phyloP scores from a whole-genome alignment of 1,140 invertebrate species.

The Habropoda laboriosa region DNA sequence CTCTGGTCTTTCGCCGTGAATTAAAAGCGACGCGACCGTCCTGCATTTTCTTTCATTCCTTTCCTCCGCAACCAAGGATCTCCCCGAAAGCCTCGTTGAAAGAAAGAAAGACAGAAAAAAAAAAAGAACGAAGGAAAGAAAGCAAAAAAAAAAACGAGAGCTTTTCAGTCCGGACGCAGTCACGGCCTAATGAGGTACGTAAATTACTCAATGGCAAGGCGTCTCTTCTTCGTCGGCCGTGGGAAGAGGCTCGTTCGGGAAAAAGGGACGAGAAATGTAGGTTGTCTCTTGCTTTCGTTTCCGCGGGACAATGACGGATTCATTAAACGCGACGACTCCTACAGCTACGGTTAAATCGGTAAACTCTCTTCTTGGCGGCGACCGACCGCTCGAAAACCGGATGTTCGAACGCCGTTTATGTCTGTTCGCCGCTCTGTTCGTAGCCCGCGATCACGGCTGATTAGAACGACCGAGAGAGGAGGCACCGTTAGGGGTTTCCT shows the following conservation, averaged over 20 bases:
- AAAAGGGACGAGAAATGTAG: slow-evolving; percentile 58
- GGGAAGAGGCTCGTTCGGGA: slow-evolving; percentile 29
- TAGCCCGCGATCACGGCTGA: neutral
- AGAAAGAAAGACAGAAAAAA: neutral
- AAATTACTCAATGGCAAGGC: slow-evolving; percentile 64
- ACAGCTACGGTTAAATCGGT: neutral
- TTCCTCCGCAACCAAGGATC: slow-evolving; percentile 14
- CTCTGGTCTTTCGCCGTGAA: neutral
- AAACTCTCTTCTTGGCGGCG: neutral
- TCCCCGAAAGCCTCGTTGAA: slow-evolving; percentile 23
- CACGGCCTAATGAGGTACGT: slow-evolving; percentile 64
- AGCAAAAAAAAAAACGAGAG: slow-evolving; percentile 20
- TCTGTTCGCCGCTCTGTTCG: neutral
- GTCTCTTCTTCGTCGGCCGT: slow-evolving; percentile 44
- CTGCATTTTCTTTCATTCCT: neutral
- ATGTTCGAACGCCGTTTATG: neutral
- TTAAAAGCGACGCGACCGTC: neutral
- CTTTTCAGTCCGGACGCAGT: slow-evolving; percentile 57
- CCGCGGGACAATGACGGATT: slow-evolving; percentile 6
- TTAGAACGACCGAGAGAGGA: neutral
- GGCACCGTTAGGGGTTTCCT: neutral
- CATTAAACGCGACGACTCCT: slow-evolving; percentile 1
- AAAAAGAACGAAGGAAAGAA: neutral
- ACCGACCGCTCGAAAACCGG: neutral
- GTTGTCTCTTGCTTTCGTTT: slow-evolving; percentile 53